These are phyloP conservation scores for Amphiura filiformis DNA, from an alignment of 35 echinoderm and acorn worm species.

Conservation along the genomic window DNA sequence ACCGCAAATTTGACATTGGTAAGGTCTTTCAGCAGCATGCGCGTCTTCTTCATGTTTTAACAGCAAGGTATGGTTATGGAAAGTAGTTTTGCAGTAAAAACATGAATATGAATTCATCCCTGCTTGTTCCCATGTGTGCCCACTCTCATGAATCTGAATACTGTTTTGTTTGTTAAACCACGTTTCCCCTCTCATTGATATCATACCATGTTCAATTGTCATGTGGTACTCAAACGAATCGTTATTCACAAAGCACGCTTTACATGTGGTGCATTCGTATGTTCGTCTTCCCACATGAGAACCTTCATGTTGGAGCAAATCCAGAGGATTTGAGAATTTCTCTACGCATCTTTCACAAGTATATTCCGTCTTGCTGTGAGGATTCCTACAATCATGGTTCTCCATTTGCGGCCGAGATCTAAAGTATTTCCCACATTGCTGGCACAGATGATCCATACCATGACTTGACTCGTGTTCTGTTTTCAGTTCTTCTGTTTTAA, in stretches of 20 bases:
- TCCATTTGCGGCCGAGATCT: not conserved
- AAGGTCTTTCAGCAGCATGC: not conserved
- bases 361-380: not conserved
- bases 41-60: not conserved
- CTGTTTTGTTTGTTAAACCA: not conserved
- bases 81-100: not conserved
- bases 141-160: not conserved
- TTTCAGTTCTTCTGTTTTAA: not conserved
- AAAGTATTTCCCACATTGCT: not conserved
- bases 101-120: not conserved
- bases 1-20: not conserved
- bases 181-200: not conserved
- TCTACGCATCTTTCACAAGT: not conserved
- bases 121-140: too few species aligned
- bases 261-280: not conserved
- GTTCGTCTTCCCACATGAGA: not conserved
- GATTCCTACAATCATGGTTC: not conserved
- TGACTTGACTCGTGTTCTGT: not conserved
- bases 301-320: not conserved
- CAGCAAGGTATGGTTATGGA: not conserved
- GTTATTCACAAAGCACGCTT: not conserved
- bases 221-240: not conserved
- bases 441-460: not conserved
- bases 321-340: not conserved
- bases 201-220: not conserved